phyloP scores from a whole-genome alignment of 64 coral and sea anemone genomes.

The Montipora capricornis region DNA sequence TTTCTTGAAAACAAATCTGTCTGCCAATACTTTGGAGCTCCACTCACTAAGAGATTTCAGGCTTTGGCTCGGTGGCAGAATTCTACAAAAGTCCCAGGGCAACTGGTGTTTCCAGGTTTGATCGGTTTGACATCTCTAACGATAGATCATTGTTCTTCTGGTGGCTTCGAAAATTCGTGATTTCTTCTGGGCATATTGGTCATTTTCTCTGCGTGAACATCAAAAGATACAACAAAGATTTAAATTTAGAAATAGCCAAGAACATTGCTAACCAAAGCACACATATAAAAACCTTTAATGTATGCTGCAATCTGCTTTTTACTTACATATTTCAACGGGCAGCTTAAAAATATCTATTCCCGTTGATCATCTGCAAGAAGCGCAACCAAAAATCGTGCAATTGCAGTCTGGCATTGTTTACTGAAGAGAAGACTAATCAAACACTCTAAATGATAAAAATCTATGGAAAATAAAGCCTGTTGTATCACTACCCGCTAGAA shows the following conservation, averaged over 20 bases:
- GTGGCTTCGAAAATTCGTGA: neutral
- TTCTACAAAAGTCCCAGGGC: constrained; percentile 3
- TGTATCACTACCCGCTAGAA: too few species aligned
- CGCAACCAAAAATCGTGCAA: too few species aligned
- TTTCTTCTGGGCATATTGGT: neutral
- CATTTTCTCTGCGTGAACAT: neutral
- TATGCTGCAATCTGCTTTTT: too few species aligned
- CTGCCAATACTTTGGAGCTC: constrained; percentile 16
- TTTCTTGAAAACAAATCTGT: constrained; percentile 43
- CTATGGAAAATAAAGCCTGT: too few species aligned
- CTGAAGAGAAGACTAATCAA: too few species aligned
- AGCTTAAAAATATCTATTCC: too few species aligned
- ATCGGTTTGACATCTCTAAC: neutral
- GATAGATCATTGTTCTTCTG: neutral
- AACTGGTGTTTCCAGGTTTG: too few species aligned
- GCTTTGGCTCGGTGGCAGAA: neutral
- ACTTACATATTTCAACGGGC: neutral
- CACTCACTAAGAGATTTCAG: constrained; percentile 48
- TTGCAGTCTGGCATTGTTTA: too few species aligned
- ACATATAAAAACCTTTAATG: neutral
- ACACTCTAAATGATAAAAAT: too few species aligned
- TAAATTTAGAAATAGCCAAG: neutral
- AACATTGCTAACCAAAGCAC: neutral
- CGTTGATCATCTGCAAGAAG: too few species aligned
- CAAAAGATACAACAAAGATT: neutral